Percentiles rank a stretch among this genome's conserved stretches.
These are phyloP conservation scores for Coenonympha arcania DNA, from an alignment of 2,888 invertebrate species.

Conservation along the genomic window DNA sequence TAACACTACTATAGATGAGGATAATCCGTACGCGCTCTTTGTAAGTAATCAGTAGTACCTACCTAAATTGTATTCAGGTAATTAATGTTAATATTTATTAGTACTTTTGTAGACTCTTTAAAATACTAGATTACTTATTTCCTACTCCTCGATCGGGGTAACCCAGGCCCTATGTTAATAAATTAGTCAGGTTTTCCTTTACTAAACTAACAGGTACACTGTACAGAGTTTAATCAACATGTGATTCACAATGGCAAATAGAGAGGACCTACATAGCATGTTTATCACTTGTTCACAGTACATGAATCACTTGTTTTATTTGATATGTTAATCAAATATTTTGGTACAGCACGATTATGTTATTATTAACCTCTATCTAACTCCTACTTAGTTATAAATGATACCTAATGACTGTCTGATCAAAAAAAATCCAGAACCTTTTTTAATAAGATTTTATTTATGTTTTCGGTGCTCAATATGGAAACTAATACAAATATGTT, in stretches of 20 bases:
- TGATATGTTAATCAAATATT: constrained; percentile 22
- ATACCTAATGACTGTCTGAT: too few relatives aligned
- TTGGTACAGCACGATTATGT: constrained; percentile 11
- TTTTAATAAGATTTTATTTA: background rate
- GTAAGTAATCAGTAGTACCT: too few relatives aligned
- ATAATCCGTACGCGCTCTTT: too few relatives aligned
- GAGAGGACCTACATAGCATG: constrained; percentile 18
- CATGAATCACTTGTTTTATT: constrained; percentile 21
- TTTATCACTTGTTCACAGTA: constrained; percentile 22
- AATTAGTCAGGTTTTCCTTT: background rate
- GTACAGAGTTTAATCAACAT: constrained; percentile 13
- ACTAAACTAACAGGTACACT: background rate
- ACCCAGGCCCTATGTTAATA: background rate
- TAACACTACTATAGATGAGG: too few relatives aligned
- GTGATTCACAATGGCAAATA: constrained; percentile 18
- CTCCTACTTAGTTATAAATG: too few relatives aligned
- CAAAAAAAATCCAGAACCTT: too few relatives aligned
- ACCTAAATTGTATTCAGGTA: too few relatives aligned
- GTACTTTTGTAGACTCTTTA: too few relatives aligned
- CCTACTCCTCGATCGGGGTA: background rate
- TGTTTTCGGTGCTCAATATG: background rate
- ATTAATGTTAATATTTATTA: too few relatives aligned
- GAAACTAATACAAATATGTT: background rate
- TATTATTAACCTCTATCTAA: constrained; percentile 4
- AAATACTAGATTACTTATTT: too few relatives aligned